Percentiles rank a stretch among this genome's conserved stretches.
phyloP scores from a whole-genome alignment of 2,113 vertebrate species.

The Speoplatyrhinus poulsoni region DNA sequence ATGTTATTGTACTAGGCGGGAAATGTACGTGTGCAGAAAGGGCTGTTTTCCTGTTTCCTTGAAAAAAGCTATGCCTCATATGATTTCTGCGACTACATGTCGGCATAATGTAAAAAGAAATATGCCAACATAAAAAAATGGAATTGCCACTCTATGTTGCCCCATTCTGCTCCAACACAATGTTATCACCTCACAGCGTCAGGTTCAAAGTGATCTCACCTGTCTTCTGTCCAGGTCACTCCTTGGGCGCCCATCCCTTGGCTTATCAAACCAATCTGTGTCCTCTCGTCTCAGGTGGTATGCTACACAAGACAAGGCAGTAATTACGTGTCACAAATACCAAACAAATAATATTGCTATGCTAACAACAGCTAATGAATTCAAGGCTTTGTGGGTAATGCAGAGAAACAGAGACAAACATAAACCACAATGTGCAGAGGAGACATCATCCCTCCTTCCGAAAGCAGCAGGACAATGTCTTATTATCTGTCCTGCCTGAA shows the following conservation, averaged over 20 bases:
- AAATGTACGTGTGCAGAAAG: too few species aligned
- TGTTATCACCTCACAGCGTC: neutral
- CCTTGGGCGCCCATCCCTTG: constrained; percentile 85
- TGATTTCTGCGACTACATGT: too few species aligned
- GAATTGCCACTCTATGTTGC: too few species aligned
- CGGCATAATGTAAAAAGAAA: too few species aligned
- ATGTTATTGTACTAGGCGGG: too few species aligned
- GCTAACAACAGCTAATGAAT: constrained; percentile 6
- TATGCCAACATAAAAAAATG: too few species aligned
- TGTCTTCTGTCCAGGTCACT: constrained; percentile 85
- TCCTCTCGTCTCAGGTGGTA: constrained; percentile 97
- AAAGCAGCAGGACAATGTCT: constrained; percentile 38
- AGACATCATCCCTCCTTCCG: constrained; percentile 25
- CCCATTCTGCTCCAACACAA: too few species aligned
- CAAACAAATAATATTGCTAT: too few species aligned
- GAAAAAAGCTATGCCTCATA: too few species aligned
- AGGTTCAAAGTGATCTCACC: constrained; percentile 72
- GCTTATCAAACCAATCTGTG: constrained; percentile 99
- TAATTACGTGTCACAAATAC: too few species aligned
- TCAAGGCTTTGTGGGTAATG: constrained; percentile 3
- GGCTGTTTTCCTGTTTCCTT: too few species aligned
- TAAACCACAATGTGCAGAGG: constrained; percentile 13
- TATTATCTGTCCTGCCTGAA: constrained; percentile 47
- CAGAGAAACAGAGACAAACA: constrained; percentile 10
- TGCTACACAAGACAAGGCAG: constrained; percentile 80